Percentiles rank a stretch among this genome's conserved stretches.
Conservation (phyloP, 1,140 invertebrate genomes). For the Heterodera carotae region DNA sequence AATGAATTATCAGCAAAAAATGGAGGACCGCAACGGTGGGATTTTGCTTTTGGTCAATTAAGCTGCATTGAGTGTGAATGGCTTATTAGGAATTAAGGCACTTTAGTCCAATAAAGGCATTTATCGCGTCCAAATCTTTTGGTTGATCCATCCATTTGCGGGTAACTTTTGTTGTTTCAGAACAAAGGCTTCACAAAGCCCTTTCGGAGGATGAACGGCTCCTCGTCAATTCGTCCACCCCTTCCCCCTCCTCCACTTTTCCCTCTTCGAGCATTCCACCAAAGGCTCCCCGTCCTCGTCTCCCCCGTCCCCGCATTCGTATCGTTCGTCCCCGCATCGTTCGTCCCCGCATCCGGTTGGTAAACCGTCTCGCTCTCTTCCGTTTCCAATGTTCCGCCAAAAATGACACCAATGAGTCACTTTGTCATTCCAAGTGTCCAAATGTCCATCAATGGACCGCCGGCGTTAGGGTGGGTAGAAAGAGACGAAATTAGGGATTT, state of each 20-base stretch:
- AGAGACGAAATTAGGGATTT: not conserved
- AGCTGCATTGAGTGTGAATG: too few species aligned
- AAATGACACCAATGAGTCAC: not conserved
- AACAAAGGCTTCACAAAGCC: not conserved
- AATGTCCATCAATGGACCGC: not conserved
- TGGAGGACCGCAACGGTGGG: not conserved
- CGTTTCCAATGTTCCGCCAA: conserved; percentile 1
- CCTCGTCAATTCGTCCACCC: not conserved
- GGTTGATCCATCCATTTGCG: too few species aligned
- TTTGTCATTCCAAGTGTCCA: conserved; percentile 1
- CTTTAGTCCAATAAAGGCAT: too few species aligned
- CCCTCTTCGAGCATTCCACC: not conserved
- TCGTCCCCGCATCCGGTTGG: not conserved
- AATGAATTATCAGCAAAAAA: not conserved
- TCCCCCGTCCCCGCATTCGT: not conserved
- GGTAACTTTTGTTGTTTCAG: too few species aligned
- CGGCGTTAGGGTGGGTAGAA: not conserved
- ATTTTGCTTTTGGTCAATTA: too few species aligned
- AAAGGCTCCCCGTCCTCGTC: not conserved
- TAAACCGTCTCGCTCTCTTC: not conserved
- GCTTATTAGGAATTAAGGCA: too few species aligned
- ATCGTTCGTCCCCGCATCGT: not conserved
- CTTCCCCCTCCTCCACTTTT: not conserved
- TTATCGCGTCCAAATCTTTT: too few species aligned
- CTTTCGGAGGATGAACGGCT: not conserved